Percentiles rank a stretch among this genome's conserved stretches.
Conservation (phyloP, 2,888 invertebrate genomes). For the Dione vanillae region DNA sequence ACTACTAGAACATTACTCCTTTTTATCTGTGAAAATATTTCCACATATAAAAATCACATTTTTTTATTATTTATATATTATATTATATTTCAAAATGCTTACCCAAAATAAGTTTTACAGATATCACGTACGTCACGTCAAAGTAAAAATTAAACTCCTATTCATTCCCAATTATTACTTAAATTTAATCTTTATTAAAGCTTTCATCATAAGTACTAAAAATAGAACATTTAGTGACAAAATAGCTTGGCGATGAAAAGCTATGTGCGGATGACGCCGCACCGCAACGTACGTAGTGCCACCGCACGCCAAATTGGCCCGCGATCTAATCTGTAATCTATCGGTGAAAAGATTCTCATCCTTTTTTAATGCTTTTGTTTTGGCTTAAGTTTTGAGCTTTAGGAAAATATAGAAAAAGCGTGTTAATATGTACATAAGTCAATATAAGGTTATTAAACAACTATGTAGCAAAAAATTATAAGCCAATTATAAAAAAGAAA, state of each 20-base stretch:
- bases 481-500: too few relatives aligned
- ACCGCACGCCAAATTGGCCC: conserved; percentile 73
- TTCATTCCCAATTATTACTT: too few relatives aligned
- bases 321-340: conserved; percentile 81
- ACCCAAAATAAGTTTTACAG: too few relatives aligned
- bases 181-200: neutral
- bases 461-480: too few relatives aligned
- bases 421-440: neutral
- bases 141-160: too few relatives aligned
- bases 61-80: too few relatives aligned
- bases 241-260: conserved; percentile 10
- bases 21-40: too few relatives aligned
- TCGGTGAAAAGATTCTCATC: conserved; percentile 74
- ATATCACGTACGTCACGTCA: too few relatives aligned
- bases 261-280: conserved; percentile 71
- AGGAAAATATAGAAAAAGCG: neutral
- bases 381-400: conserved; percentile 54
- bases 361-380: conserved; percentile 68
- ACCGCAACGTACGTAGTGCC: conserved; percentile 29
- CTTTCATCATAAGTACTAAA: neutral
- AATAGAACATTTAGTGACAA: neutral
- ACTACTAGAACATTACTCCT: too few relatives aligned
- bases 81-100: too few relatives aligned
- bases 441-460: too few relatives aligned
- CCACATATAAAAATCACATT: too few relatives aligned